Percentiles rank a stretch among this genome's conserved stretches.
phyloP scores from a whole-genome alignment of 2,113 vertebrate species.

The Nibea coibor region DNA sequence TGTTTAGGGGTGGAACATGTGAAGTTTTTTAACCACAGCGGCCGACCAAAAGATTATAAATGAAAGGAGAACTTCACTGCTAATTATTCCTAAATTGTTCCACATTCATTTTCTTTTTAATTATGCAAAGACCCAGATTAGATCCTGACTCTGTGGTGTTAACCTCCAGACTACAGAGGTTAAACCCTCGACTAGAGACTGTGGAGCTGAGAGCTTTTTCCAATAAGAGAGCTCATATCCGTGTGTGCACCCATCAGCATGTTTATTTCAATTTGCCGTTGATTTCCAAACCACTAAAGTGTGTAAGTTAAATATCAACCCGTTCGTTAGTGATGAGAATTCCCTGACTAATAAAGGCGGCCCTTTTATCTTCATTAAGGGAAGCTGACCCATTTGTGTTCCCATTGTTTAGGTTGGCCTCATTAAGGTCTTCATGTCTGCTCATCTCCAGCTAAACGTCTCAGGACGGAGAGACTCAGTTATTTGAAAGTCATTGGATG shows the following conservation, averaged over 20 bases:
- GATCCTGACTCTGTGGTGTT: slow-evolving; percentile 38
- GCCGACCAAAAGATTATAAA: neutral
- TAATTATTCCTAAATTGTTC: slow-evolving; percentile 35
- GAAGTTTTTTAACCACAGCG: neutral
- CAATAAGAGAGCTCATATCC: slow-evolving; percentile 6
- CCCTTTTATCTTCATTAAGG: slow-evolving; percentile 52
- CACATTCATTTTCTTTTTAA: slow-evolving; percentile 41
- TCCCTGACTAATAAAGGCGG: slow-evolving; percentile 42
- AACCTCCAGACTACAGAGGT: slow-evolving; percentile 59
- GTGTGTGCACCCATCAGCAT: neutral
- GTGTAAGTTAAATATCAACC: slow-evolving; percentile 32
- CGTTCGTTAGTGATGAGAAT: slow-evolving; percentile 24
- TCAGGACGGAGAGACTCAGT: slow-evolving; percentile 1
- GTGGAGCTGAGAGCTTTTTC: neutral
- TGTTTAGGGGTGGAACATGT: neutral
- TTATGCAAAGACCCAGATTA: slow-evolving; percentile 58
- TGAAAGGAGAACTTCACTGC: slow-evolving; percentile 2
- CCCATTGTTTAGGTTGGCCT: slow-evolving; percentile 38
- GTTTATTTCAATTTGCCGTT: neutral
- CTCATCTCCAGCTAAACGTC: slow-evolving; percentile 10
- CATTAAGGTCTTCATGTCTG: slow-evolving; percentile 64
- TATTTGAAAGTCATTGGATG: neutral
- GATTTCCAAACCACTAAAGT: slow-evolving; percentile 4
- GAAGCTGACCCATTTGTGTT: slow-evolving; percentile 66
- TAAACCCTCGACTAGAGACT: slow-evolving; percentile 39